Percentiles rank a stretch among this genome's conserved stretches.
phyloP scores from a whole-genome alignment of 2,888 invertebrate genomes.

The Ceratothoa steindachneri region DNA sequence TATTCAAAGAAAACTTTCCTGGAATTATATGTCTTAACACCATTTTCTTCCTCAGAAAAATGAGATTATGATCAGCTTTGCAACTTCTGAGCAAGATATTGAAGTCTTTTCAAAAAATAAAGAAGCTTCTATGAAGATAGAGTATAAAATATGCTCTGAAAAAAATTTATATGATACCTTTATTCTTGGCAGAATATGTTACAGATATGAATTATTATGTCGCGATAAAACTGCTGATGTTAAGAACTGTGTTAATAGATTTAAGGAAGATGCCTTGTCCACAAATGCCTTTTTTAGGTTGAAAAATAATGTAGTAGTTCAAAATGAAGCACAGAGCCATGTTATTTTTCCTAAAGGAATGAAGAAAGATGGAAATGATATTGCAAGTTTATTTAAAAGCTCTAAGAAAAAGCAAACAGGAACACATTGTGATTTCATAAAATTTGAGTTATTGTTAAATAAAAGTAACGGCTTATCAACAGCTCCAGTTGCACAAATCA shows the following conservation, averaged over 20 bases:
- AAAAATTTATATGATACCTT: not conserved
- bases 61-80: not conserved
- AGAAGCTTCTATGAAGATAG: not conserved
- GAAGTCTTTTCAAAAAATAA: not conserved
- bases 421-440: not conserved
- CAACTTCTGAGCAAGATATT: not conserved
- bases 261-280: constrained; percentile 1
- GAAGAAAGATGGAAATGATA: not conserved
- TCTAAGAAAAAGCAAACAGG: not conserved
- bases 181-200: not conserved
- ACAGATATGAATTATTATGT: not conserved
- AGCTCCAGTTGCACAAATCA: constrained; percentile 32
- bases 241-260: not conserved
- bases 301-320: not conserved
- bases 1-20: too few relatives aligned
- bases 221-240: constrained; percentile 10
- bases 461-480: not conserved
- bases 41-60: not conserved
- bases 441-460: constrained; percentile 23
- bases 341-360: not conserved
- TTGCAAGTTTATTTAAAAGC: not conserved
- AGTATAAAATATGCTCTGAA: not conserved
- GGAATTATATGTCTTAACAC: not conserved
- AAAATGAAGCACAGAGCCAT: not conserved
- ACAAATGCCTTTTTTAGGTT: not conserved